Base-by-base conservation (phyloP, 2,797 vertebrate genomes). In the Scarus forsteni region DNA sequence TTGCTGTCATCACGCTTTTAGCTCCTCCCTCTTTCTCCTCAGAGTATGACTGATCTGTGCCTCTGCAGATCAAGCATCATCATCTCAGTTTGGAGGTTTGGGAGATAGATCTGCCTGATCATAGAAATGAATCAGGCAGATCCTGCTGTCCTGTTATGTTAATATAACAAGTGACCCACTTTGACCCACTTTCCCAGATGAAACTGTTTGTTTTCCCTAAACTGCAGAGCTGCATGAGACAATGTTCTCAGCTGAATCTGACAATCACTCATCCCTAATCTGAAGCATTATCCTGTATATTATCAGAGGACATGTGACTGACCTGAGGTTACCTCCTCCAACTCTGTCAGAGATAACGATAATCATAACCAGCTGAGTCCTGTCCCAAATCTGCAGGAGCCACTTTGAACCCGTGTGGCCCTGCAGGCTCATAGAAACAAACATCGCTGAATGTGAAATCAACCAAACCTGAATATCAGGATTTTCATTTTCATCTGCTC, bases 371-470 rank as follows among this genome's bases (percentile, higher is more conserved):
- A 73, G 66, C 59, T 81, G 73, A 75, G 49, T 70, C 64, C 62
- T 64, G 66, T 81, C 79, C 70, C 63, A 60, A 56, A 72, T 74
- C 64, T 69, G 80, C 70, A 77, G 63, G 42, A 27, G 27, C 27
- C 40, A 57, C 61, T 74, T 83, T 74, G 49, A 60, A 67, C 68
- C 62, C 77, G 52, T 64, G 14, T 13, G 19, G 59, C 9, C n/a
- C 5, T 73, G 15, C 45, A 7, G 10, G 57, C 54, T 75, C 60
- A 66, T 42, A 7, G 7, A 39, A 39, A 27, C 49, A 57, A 63
- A 75, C 70, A 77, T 66, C 16, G 55, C 53, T 48, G 55, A 45
- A 46, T 44, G 40, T 63, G 55, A 49, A 56, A 60, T 49, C 36
- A 38, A 19, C 10, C 12, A 14, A 58, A 36, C 11, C 39, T 60